These are phyloP conservation scores for Sitophilus oryzae DNA, from an alignment of 1,140 invertebrate species.

Conservation along the genomic window DNA sequence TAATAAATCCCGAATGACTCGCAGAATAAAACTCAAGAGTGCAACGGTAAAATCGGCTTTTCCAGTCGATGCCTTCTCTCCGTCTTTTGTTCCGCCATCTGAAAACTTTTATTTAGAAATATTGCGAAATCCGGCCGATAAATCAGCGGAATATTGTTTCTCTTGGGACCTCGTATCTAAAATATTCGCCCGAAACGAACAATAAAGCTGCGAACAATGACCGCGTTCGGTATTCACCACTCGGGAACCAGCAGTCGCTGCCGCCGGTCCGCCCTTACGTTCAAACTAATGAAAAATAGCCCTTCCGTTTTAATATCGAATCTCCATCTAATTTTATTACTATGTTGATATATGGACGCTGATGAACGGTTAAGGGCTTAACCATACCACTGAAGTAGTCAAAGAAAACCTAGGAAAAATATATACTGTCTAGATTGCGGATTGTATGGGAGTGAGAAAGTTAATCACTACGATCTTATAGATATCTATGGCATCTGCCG, in stretches of 20 bases:
- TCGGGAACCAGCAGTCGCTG: too few species aligned
- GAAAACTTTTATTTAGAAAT: conserved; percentile 27
- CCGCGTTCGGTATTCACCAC: conserved; percentile 19
- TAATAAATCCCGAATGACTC: conserved; percentile 23
- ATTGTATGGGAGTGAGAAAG: too few species aligned
- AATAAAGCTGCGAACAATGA: conserved; percentile 30
- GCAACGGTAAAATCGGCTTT: conserved; percentile 26
- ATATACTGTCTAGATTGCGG: too few species aligned
- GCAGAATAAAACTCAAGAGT: conserved; percentile 20
- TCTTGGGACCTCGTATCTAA: conserved; percentile 26
- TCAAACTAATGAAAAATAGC: not conserved
- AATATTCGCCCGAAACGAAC: conserved; percentile 31
- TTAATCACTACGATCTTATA: too few species aligned
- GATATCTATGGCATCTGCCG: too few species aligned
- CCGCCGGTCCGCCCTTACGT: conserved; percentile 26
- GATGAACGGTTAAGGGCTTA: too few species aligned
- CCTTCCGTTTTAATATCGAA: not conserved
- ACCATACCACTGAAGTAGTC: too few species aligned
- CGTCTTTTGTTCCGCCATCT: conserved; percentile 19
- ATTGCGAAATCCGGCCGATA: conserved; percentile 24
- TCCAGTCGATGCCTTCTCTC: conserved; percentile 17
- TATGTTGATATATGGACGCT: too few species aligned
- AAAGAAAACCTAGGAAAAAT: too few species aligned
- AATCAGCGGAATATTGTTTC: conserved; percentile 27
- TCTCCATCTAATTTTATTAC: not conserved